Base-by-base conservation (phyloP, 2,113 vertebrate species). In the Oryctolagus cuniculus region DNA sequence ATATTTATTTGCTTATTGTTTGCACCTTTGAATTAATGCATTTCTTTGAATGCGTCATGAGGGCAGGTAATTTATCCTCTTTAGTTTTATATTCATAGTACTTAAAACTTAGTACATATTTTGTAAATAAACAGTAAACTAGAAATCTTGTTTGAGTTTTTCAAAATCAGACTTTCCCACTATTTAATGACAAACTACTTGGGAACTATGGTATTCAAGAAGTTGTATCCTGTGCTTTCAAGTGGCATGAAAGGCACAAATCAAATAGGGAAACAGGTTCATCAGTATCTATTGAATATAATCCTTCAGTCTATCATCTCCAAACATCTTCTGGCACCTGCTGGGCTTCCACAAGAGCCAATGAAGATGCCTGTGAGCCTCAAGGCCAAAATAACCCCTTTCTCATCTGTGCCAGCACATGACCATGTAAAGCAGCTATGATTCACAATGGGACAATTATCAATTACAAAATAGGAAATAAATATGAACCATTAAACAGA, bases 151-250 rank as follows among this genome's bases (percentile, higher is more conserved):
- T 61, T 75, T 67, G 61, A 64, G 6, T 53, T 83, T 84, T 55
- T 87, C 83, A 61, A 87, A 84, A 27, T 4, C 29, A 92, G 13
- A 5, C 24, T 85, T 96, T 86, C 36, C 19, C 29, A 27, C 74
- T 72, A 38, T 64, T 92, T 93, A 72, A 24, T 92, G 24, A 58
- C 29, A 87, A 1, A n/a, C 73, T 63, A 55, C 29, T 92, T 90
- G 9, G 27, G 21, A 81, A 93, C 58, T 72, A 51, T 31, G 67
- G 44, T 89, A 86, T 89, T 72, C 27, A 53, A 44, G 6, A 2
- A 21, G 3, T 58, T 89, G 1, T 72, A 49, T 58, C 67, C 21
- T 84, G 0, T 77, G 38, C 75, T 44, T 13, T 78, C 81, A 44
- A 1, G 44, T n/a, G 17, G 2, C 3, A 15, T 87, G 29, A 49